A percentile compares a stretch with the other conserved stretches of the same genome.
These are phyloP conservation scores for Volucella inanis DNA, from an alignment of 2,888 invertebrate genomes.

Conservation along the genomic window DNA sequence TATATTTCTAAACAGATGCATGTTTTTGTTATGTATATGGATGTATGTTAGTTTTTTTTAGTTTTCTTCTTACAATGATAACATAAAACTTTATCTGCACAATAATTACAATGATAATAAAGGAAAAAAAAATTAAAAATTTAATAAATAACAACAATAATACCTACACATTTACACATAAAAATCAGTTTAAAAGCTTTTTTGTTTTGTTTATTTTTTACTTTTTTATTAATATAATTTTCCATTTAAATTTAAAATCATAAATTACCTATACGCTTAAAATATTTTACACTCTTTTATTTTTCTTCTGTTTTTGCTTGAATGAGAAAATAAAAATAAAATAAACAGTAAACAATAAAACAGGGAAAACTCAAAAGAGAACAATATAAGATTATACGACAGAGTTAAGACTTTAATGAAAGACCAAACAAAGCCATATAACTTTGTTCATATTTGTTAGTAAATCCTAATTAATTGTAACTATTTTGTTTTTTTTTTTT, in stretches of 20 bases:
- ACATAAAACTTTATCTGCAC: constrained; percentile 62
- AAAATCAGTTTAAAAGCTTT: constrained; percentile 61
- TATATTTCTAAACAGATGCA: constrained; percentile 61
- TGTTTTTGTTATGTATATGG: constrained; percentile 53
- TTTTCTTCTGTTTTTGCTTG: constrained; percentile 36
- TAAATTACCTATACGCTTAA: constrained; percentile 68
- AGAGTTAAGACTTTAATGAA: constrained; percentile 59
- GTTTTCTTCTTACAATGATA: constrained; percentile 65
- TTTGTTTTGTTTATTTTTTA: constrained; percentile 31
- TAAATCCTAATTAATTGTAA: constrained; percentile 70
- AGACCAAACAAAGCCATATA: constrained; percentile 56
- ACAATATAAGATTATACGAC: constrained; percentile 39
- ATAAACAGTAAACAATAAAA: constrained; percentile 16
- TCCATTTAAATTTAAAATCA: constrained; percentile 63
- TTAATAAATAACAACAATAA: constrained; percentile 74
- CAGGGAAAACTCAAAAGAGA: constrained; percentile 27
- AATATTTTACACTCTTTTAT: constrained; percentile 61
- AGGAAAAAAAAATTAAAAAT: constrained; percentile 48
- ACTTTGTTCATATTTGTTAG: constrained; percentile 54
- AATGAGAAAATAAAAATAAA: constrained; percentile 45
- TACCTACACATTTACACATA: constrained; percentile 71
- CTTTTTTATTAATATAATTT: constrained; percentile 28
- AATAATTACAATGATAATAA: constrained; percentile 47
- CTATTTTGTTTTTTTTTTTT: constrained; percentile 56
- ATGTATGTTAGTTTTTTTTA: constrained; percentile 53